Base-by-base conservation (phyloP, 2,888 invertebrate species). In the Eupelmus urozonus region DNA sequence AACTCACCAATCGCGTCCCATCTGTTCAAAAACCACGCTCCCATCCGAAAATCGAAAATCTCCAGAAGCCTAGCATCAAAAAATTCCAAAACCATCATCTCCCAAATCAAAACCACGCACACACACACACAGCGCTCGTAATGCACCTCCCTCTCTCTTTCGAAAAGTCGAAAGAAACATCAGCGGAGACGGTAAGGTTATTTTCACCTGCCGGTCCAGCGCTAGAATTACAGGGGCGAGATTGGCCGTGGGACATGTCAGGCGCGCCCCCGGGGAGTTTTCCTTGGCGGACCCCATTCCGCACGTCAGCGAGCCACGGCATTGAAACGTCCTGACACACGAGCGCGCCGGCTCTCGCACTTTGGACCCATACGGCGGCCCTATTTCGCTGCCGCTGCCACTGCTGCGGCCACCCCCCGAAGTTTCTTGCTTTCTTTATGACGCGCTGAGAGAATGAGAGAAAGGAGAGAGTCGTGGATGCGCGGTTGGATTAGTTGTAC, bases 291-390 rank as follows among this genome's bases (percentile, higher is more conserved):
- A 85, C 82, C 84, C 84, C 82, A 81, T 87, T 73, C 62, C 69
- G 75, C 72, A 74, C 76, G 88, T 88, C 89, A 88, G 75, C 82
- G 84, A 85, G 80, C 85, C 85, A 81, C 83, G 81, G 85, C 86
- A 84, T 87, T 88, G 88, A 87, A 87, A 85, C 84, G 86, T 80
- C 78, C 84, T 88, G 88, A 88, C 88, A 49, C n/a, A n/a, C n/a
- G n/a, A n/a, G n/a, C n/a, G n/a, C n/a, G n/a, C 20, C 53, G 29
- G 25, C 57, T 57, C 49, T n/a, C n/a, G 16, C 83, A 84, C 81
- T n/a, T n/a, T 86, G 71, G 71, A 67, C 60, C 23, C 55, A 20
- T 49, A 40, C 84, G 85, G 85, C 84, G 85, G 85, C 82, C 83
- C 81, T 69, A 65, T 60, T 76, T 23, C 63, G 42, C 70, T 55